phyloP scores from a whole-genome alignment of 1,140 invertebrate genomes.

The Drosophila jambulina region DNA sequence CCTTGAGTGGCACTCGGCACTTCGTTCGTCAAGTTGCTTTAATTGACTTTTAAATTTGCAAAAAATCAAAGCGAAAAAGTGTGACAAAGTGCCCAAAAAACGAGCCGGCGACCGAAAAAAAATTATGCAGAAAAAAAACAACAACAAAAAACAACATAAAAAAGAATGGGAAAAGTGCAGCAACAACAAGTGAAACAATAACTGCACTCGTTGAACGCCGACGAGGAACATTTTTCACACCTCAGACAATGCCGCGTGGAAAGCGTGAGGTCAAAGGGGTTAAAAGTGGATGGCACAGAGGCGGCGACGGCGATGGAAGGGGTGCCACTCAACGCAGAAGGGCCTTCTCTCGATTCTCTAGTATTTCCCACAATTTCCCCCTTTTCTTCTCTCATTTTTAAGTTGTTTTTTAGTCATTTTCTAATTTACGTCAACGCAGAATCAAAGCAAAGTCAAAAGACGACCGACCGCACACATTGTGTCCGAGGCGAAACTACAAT shows the following conservation, averaged over 20 bases:
- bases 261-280: conserved; percentile 2
- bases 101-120: background rate
- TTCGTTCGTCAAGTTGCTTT: conserved; percentile 78
- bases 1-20: conserved; percentile 75
- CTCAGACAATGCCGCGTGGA: conserved; percentile 66
- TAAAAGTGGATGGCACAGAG: conserved; percentile 44
- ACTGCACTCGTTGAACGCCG: conserved; percentile 66
- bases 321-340: conserved; percentile 20
- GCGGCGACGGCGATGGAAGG: background rate
- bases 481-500: conserved; percentile 55
- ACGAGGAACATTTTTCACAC: conserved; percentile 71
- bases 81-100: conserved; percentile 63
- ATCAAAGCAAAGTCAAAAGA: conserved; percentile 80
- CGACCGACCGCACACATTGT: conserved; percentile 69
- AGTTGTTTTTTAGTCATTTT: conserved; percentile 25
- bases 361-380: conserved; percentile 8
- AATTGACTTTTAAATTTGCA: conserved; percentile 81
- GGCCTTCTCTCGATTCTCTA: conserved; percentile 16
- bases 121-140: background rate
- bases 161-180: conserved; percentile 32
- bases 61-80: conserved; percentile 77
- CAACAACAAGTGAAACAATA: conserved; percentile 58
- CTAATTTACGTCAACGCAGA: conserved; percentile 76
- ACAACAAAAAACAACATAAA: background rate
- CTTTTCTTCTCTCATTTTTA: background rate